These are phyloP conservation scores for Podabrus alpinus DNA, from an alignment of 2,888 invertebrate genomes.

Conservation along the genomic window DNA sequence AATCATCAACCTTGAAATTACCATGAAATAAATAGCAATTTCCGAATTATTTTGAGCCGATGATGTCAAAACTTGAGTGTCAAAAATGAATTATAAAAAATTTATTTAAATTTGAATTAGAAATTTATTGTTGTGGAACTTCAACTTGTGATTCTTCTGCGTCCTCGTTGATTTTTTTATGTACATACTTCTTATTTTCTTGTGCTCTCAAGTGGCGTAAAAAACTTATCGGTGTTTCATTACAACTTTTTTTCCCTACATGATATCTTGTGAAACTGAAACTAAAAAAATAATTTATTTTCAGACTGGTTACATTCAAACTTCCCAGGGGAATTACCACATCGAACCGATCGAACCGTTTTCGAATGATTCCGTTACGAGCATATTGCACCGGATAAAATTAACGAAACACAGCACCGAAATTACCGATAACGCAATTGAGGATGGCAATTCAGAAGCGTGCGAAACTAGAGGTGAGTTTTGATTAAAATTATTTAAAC, in stretches of 20 bases:
- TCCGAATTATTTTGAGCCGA: slow-evolving; percentile 21
- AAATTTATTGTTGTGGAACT: background rate
- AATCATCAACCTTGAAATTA: slow-evolving; percentile 22
- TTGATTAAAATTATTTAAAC: background rate
- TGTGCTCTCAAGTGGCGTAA: background rate
- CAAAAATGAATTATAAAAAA: background rate
- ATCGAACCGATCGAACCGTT: slow-evolving; percentile 67
- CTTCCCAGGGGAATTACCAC: slow-evolving; percentile 67
- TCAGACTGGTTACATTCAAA: slow-evolving; percentile 72
- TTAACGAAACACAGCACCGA: slow-evolving; percentile 28
- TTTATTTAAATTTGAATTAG: background rate
- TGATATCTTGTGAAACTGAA: background rate
- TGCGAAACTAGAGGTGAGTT: slow-evolving; percentile 47
- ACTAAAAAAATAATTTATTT: slow-evolving; percentile 40
- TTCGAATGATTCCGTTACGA: slow-evolving; percentile 49
- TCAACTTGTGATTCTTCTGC: too few species aligned
- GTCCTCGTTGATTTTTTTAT: background rate
- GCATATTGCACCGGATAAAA: slow-evolving; percentile 59
- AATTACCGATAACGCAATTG: slow-evolving; percentile 19
- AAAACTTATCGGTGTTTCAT: background rate
- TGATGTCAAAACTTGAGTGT: slow-evolving; percentile 13
- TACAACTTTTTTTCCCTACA: background rate
- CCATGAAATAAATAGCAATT: slow-evolving; percentile 22
- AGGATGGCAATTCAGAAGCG: slow-evolving; percentile 42
- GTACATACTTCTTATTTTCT: too few species aligned